Percentiles rank a stretch among this genome's conserved stretches.
These are phyloP conservation scores for Ophiodon elongatus DNA, from an alignment of 2,113 vertebrate species.

Conservation along the genomic window DNA sequence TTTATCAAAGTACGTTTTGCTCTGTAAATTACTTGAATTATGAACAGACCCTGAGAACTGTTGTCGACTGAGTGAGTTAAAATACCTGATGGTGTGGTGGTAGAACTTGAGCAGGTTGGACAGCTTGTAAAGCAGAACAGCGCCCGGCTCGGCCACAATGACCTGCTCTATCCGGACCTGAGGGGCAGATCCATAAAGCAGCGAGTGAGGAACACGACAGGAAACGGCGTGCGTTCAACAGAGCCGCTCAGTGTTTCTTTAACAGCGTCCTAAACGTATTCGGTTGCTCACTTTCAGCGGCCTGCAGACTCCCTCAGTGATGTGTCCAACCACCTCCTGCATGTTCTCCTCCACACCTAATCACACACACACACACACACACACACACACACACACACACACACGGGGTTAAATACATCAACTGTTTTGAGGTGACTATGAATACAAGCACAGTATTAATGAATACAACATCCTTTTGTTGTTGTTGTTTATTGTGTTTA, in stretches of 20 bases:
- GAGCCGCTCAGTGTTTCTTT: not conserved
- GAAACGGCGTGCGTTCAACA: not conserved
- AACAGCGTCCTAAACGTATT: not conserved
- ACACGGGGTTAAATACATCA: not conserved
- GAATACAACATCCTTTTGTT: not conserved
- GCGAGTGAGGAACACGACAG: not conserved
- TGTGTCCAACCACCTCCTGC: constrained; percentile 96
- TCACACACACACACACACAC: not conserved
- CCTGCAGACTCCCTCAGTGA: constrained; percentile 97
- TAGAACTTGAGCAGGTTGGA: constrained; percentile 99
- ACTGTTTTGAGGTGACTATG: not conserved
- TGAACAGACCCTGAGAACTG: not conserved
- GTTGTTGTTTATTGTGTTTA: not conserved
- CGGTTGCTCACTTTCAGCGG: constrained; percentile 91
- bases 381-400: not conserved
- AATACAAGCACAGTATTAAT: not conserved
- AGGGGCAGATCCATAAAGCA: constrained; percentile 50
- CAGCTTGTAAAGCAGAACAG: constrained; percentile 96
- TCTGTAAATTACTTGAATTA: not conserved
- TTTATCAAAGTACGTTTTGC: not conserved
- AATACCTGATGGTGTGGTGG: constrained; percentile 96
- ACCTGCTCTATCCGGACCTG: constrained; percentile 99
- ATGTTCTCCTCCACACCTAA: constrained; percentile 94
- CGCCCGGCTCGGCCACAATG: constrained; percentile 95
- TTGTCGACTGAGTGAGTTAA: not conserved